A percentile compares a stretch with the other conserved stretches of the same genome.
phyloP scores from a whole-genome alignment of 2,797 vertebrate species.

The Leptodactylus fallax region DNA sequence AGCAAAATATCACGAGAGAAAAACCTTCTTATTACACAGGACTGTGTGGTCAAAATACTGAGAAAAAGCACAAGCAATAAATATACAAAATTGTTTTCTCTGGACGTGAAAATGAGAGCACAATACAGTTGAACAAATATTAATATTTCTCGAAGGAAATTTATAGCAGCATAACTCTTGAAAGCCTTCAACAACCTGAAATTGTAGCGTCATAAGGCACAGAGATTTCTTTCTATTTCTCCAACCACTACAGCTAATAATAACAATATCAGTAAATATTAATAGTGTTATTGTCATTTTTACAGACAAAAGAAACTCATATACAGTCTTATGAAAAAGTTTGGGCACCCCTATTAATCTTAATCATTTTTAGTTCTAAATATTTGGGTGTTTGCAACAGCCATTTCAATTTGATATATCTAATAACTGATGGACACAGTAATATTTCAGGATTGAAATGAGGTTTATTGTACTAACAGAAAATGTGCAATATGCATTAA shows the following conservation, averaged over 20 bases:
- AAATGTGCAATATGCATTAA: too few relatives aligned
- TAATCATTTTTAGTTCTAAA: too few relatives aligned
- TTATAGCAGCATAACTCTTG: conserved; percentile 16
- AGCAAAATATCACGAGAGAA: conserved; percentile 10
- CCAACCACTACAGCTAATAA: not conserved
- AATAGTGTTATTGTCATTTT: conserved; percentile 1
- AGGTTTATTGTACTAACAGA: too few relatives aligned
- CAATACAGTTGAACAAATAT: conserved; percentile 27
- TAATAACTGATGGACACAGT: too few relatives aligned
- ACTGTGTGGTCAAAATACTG: conserved; percentile 7
- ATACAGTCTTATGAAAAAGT: too few relatives aligned
- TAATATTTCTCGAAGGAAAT: conserved; percentile 21
- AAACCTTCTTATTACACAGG: conserved; percentile 2
- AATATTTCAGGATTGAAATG: too few relatives aligned
- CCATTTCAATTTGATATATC: too few relatives aligned
- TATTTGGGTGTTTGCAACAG: too few relatives aligned
- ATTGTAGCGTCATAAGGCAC: not conserved
- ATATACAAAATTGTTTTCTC: conserved; percentile 22
- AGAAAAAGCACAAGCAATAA: conserved; percentile 15
- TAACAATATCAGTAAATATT: not conserved
- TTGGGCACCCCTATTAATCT: too few relatives aligned
- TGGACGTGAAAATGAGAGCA: conserved; percentile 16
- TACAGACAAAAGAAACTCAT: not conserved
- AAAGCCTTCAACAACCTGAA: conserved; percentile 26
- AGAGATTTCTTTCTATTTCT: conserved; percentile 9